Evolutionary conservation across 2,888 invertebrate species (phyloP).

Genomic region (Noctua pronuba): DNA sequence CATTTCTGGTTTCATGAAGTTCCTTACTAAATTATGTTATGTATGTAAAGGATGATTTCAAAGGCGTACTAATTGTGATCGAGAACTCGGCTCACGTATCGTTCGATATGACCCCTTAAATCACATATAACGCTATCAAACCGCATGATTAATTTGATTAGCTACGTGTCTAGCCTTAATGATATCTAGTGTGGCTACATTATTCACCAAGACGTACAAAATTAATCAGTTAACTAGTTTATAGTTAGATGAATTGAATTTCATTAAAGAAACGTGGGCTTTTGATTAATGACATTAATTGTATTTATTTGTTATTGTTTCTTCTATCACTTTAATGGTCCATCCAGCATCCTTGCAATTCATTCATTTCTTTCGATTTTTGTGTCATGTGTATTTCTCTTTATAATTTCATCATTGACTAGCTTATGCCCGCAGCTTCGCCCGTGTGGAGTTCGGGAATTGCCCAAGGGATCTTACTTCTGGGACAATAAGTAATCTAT

Average conservation of each 20-base stretch:
- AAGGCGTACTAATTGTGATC: constrained; percentile 69
- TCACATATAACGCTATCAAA: constrained; percentile 82
- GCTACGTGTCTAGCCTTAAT: constrained; percentile 76
- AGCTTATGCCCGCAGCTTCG: no score
- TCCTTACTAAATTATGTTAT: not conserved
- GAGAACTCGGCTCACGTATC: constrained; percentile 75
- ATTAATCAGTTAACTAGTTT: constrained; percentile 64
- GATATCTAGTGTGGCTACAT: constrained; percentile 65
- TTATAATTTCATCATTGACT: not conserved
- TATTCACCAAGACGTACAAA: constrained; percentile 65
- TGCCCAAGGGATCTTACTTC: no score
- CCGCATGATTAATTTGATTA: constrained; percentile 82
- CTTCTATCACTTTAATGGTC: not conserved
- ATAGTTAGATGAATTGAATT: constrained; percentile 55
- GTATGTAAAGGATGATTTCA: constrained; percentile 54
- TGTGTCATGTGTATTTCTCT: not conserved
- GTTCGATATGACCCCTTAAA: constrained; percentile 79
- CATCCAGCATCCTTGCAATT: no score
- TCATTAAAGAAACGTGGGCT: constrained; percentile 29
- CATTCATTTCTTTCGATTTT: not conserved
- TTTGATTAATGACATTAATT: constrained; percentile 16
- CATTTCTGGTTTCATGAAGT: constrained; percentile 10
- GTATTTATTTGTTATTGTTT: constrained; percentile 1
- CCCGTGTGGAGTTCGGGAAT: no score
- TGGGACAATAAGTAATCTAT: no score